phyloP scores from a whole-genome alignment of 2,888 invertebrate genomes.

The Aspidiotus rigidus region DNA sequence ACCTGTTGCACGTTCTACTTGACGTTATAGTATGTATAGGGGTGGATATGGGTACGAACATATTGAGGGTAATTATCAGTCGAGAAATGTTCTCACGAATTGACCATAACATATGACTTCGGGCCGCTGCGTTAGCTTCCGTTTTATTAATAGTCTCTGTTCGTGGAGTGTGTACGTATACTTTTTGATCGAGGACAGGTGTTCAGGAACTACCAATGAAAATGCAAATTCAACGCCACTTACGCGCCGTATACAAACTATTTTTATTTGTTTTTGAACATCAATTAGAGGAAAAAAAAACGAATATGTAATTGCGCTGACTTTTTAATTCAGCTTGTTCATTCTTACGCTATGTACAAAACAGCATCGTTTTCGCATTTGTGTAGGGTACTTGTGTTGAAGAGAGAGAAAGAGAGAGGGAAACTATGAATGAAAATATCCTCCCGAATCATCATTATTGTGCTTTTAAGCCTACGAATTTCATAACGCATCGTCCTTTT shows the following conservation, averaged over 20 bases:
- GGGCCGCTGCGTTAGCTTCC: constrained; percentile 11
- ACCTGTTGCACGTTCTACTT: constrained; percentile 23
- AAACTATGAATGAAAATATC: too few species aligned
- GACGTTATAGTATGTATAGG: not conserved
- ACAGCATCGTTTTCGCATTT: too few species aligned
- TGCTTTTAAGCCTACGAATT: too few species aligned
- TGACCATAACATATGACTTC: constrained; percentile 30
- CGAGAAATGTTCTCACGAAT: constrained; percentile 26
- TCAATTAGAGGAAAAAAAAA: not conserved
- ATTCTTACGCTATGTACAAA: too few species aligned
- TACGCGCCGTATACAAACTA: not conserved
- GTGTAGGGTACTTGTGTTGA: too few species aligned
- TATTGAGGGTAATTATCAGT: constrained; percentile 1
- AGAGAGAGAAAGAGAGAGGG: too few species aligned
- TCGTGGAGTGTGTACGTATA: not conserved
- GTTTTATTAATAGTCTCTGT: constrained; percentile 18
- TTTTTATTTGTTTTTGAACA: not conserved
- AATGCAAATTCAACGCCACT: not conserved
- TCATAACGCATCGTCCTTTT: too few species aligned
- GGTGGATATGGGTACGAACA: constrained; percentile 10
- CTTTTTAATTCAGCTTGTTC: too few species aligned
- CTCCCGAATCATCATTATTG: too few species aligned
- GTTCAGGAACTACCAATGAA: not conserved
- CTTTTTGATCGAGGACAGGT: constrained; percentile 4
- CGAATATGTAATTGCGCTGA: not conserved